Evolutionary conservation across 2,113 vertebrate species (phyloP), one percentile per base, ranked within the genome.

Genomic region (Microcebus murinus): DNA sequence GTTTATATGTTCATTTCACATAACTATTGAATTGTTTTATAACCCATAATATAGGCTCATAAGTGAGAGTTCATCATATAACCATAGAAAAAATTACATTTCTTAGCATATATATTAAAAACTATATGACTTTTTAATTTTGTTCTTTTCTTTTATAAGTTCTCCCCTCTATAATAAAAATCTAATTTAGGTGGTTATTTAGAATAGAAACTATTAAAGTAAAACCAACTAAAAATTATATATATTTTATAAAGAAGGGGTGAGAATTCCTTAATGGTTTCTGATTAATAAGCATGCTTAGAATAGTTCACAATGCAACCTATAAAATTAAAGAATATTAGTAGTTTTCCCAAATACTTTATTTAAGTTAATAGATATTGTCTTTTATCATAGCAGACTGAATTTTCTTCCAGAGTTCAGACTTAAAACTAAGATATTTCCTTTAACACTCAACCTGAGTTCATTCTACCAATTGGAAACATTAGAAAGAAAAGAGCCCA

Each of bases 211-310:
- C 18, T 79, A 91, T 91, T 93, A 89, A 83, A 83, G 70, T 91
- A 92, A 98, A 94, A 92, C 36, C 67, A 96, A 95, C 21, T 5
- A 74, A 81, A 94, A 94, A 91, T 86, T 95, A 84, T 89, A 90
- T 20, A 39, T 59, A 87, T 61, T 63, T 96, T 88, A 6, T 27
- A 90, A 45, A 65, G 29, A n/a, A 86, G 27, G 68, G 8, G 15
- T 89, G 25, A 76, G 50, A 79, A 36, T 13, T 14, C 17, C 25
- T 45, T 85, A 77, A 80, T 65, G 23, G 3, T 59, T 86, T 95
- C 90, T 89, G 18, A 67, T 55, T 77, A 70, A 70, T 25, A 45
- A 90, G 34, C 21, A 21, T 7, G 20, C 27, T 67, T 96, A 86
- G 48, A 79, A 74, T 42, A 77, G 42, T 48, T 94, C 73, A 59